Evolutionary conservation across 2,797 vertebrate species (phyloP), one percentile per base, ranked within the genome.

Genomic region (Aplochiton taeniatus): DNA sequence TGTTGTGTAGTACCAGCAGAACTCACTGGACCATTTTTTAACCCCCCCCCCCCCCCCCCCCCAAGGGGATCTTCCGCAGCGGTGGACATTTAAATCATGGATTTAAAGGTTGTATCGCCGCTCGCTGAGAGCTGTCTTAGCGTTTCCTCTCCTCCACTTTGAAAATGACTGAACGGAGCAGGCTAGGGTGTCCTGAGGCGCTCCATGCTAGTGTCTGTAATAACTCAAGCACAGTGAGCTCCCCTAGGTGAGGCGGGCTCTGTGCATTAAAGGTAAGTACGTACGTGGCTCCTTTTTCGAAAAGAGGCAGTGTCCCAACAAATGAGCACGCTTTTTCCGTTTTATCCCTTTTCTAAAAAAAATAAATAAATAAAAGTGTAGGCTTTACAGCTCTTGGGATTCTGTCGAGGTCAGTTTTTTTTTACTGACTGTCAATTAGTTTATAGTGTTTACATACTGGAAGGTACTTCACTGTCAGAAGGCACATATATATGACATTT

Each of bases 91-190:
- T 31, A 31, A 31, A 31, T 31, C 31, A 31, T 31, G 31, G 31
- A 31, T 31, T 31, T 31, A 31, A 31, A 11, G 50, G 12, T 12
- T 12, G 16, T 52, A 17, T 31, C 31, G 6, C 31, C 31, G 31
- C 31, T 31, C 31, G 31, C 50, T 17, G 16, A 52, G 50, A 12
- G 18, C 16, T 9, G 50, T 31, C 58, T 55, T 4, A 58, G 72
- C 54, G 19, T 78, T 75, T 74, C 68, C 74, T 53, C 43, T 58
- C 42, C 58, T 58, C 54, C 31, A 44, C 58, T 65, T 69, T 66
- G 64, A 69, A 57, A 52, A 68, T 77, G 74, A 83, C 69, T 51
- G 13, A 68, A 78, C 66, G 80, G 74, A 78, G 77, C 69, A 74
- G 63, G 54, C 73, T n/a, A 31, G 66, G 59, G 18, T 48, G 18